A percentile compares a stretch with the other conserved stretches of the same genome.
phyloP scores from a whole-genome alignment of 2,113 vertebrate species.

The Cairina moschata region DNA sequence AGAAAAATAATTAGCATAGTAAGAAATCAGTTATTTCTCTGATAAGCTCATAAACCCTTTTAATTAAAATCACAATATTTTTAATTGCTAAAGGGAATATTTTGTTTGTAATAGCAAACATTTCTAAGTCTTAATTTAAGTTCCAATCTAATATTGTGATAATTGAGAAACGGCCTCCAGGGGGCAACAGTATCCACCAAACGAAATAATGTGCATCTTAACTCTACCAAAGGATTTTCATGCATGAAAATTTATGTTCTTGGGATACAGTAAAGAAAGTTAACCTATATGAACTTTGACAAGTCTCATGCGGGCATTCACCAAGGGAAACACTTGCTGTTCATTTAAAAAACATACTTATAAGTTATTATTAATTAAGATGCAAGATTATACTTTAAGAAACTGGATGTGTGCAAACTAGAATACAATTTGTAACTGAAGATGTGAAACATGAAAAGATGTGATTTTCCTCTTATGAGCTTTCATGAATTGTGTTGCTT shows the following conservation, averaged over 20 bases:
- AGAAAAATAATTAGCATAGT: conserved; percentile 66
- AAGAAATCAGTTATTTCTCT: conserved; percentile 66
- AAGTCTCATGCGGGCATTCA: neutral
- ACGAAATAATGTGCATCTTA: neutral
- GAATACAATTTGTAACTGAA: neutral
- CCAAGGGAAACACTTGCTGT: neutral
- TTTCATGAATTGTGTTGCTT: neutral
- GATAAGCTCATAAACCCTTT: conserved; percentile 68
- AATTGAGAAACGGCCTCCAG: conserved; percentile 64
- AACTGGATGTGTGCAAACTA: neutral
- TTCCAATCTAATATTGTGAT: conserved; percentile 40
- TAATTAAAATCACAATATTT: conserved; percentile 66
- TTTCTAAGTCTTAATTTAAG: conserved; percentile 66
- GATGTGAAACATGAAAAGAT: rapidly evolving
- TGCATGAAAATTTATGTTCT: neutral
- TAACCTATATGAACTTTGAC: neutral
- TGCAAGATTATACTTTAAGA: neutral
- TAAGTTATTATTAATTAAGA: neutral
- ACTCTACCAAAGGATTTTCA: neutral
- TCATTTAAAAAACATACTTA: neutral
- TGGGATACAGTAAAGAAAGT: neutral
- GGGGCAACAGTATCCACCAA: conserved; percentile 61
- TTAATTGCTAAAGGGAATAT: conserved; percentile 67
- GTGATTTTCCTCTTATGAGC: neutral
- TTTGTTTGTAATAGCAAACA: conserved; percentile 60